Base-by-base conservation (phyloP, 2,113 vertebrate genomes). In the Casuarius casuarius region DNA sequence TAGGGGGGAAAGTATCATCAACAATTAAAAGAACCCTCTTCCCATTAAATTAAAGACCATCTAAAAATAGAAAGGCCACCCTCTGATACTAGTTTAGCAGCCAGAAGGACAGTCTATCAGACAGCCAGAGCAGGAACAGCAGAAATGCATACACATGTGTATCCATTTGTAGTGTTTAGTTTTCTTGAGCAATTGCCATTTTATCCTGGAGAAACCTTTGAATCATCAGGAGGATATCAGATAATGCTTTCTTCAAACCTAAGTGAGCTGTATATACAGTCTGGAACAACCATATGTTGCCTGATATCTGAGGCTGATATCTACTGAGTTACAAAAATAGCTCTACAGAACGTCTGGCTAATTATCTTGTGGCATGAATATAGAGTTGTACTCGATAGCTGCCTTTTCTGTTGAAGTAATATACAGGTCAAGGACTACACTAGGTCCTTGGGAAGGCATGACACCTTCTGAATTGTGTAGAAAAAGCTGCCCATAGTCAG, bases 161-260 rank as follows among this genome's bases (percentile, higher is more conserved):
- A 67, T 70, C 82, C 82, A 83, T 70, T 66, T 79, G 74, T 49
- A 90, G 44, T 6, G 35, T 49, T 93, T 8, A 3, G 44, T 62
- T 96, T 91, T 73, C 90, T 82, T 91, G 70, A 92, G 84, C 62
- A 89, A 51, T 87, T 94, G 84, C 73, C 63, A 54, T 71, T 94
- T 90, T 85, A 91, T 95, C 87, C 89, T 46, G 44, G 49, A 82
- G 74, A 70, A 92, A 95, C 78, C 77, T 51, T 70, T 0, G 1
- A 76, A 89, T 80, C 46, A 54, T 89, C 71, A 59, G 74, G 15
- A 85, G 51, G 40, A 79, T 77, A 81, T 82, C 87, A 95, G 66
- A 94, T 85, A 84, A 84, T 76, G 28, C 84, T 33, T 73, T 80
- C 58, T 76, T 82, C 84, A 70, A 91, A 89, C 35, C 84, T 67